Percentiles rank a stretch among this genome's conserved stretches.
These are phyloP conservation scores for Protosalanx chinensis DNA, from an alignment of 2,797 vertebrate species.

Conservation along the genomic window DNA sequence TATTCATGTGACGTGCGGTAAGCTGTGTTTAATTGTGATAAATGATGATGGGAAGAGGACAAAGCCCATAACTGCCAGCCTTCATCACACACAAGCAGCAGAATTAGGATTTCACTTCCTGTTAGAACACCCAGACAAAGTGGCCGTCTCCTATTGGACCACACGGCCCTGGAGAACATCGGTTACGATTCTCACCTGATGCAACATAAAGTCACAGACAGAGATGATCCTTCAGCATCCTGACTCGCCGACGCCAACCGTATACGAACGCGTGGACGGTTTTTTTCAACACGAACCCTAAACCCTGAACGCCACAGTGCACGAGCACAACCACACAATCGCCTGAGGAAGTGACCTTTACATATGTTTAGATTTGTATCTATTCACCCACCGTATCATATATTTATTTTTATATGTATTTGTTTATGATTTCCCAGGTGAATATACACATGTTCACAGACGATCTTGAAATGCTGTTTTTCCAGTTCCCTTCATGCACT, in stretches of 20 bases:
- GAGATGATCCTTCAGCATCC: background rate
- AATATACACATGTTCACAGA: conserved; percentile 1
- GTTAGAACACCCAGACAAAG: conserved; percentile 65
- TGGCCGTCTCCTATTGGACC: conserved; percentile 38
- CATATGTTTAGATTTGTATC: conserved; percentile 9
- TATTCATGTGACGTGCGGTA: conserved; percentile 64
- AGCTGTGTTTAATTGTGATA: conserved; percentile 77
- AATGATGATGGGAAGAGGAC: conserved; percentile 65
- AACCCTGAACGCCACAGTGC: no score
- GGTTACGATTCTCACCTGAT: conserved; percentile 21
- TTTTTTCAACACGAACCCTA: no score
- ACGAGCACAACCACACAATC: conserved; percentile 14
- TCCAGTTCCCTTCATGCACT: conserved; percentile 7
- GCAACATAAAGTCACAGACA: conserved; percentile 14
- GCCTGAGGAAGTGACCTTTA: background rate
- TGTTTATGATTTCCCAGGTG: background rate
- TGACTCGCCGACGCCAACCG: background rate
- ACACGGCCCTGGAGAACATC: conserved; percentile 21
- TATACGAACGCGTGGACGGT: background rate
- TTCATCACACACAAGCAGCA: conserved; percentile 60
- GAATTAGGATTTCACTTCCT: conserved; percentile 68
- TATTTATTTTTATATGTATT: background rate
- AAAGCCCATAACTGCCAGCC: conserved; percentile 57
- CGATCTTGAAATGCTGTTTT: background rate
- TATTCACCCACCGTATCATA: background rate